Evolutionary conservation across 2,888 invertebrate species (phyloP).

Genomic region (Platynereis dumerilii): DNA sequence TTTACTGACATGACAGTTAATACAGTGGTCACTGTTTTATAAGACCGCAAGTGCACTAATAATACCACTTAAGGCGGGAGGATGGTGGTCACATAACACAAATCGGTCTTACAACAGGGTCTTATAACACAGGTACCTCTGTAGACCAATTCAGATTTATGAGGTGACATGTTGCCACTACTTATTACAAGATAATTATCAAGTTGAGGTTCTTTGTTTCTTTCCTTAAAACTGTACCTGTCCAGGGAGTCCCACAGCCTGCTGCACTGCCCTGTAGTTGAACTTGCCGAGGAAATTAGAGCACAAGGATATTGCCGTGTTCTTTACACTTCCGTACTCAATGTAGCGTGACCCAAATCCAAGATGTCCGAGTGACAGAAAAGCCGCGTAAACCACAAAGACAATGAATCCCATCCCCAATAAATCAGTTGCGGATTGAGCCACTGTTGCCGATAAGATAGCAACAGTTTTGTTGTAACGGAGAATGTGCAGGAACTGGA

Average conservation of each 20-base stretch:
- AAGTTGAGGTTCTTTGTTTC: no score
- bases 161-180: no score
- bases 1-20: no score
- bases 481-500: slow-evolving; percentile 4
- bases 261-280: not conserved
- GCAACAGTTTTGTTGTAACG: slow-evolving; percentile 3
- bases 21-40: no score
- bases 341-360: not conserved
- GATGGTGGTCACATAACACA: no score
- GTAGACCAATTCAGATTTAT: no score
- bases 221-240: no score
- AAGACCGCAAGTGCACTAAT: no score
- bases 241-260: not conserved
- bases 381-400: not conserved
- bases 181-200: no score
- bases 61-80: no score
- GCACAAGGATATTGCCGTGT: not conserved
- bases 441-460: not conserved
- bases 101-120: no score
- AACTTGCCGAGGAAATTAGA: not conserved
- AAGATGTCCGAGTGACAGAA: not conserved
- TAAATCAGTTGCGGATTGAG: not conserved
- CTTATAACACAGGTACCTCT: no score
- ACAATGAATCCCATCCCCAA: slow-evolving; percentile 1
- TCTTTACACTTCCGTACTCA: not conserved